Base-by-base conservation (phyloP, 2,113 vertebrate species). In the Pseudorasbora parva region DNA sequence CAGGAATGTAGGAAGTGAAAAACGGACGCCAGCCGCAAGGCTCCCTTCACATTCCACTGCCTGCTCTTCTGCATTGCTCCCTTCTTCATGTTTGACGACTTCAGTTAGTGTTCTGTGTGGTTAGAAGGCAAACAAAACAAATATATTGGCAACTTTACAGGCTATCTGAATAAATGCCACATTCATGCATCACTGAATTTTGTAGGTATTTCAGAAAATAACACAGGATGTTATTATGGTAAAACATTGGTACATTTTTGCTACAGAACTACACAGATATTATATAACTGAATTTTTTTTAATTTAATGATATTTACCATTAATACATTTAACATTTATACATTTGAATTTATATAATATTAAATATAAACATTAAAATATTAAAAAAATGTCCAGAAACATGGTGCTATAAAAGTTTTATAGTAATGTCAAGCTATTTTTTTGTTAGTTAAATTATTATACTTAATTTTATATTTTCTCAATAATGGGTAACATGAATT, bases 1-100 rank as follows among this genome's bases (percentile, higher is more conserved):
- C 93, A 93, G 54, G 88, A 93, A 45, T 91, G 92, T 86, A 97
- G 85, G 84, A 96, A 91, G 45, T 93, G 91, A 87, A 97, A 97
- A 47, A 94, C 41, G 47, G 91, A 83, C 33, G 96, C 92, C 54
- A 97, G 89, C 3, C 91, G 88, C 30, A 96, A 84, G 30, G 95
- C 93, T 23, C 89, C 92, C 45, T 89, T 90, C 64, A 97, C n/a
- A 89, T 97, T 93, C 86, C 97, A 96, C 87, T 95, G 96, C 47
- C 92, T 93, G 93, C 85, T 95, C 88, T 92, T 91, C 87, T 82
- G 95, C 96, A 96, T 96, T 90, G 83, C 89, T 66, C 86, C 82
- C 19, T 19, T 21, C 45, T 68, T 30, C 19, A 88, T 86, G 85
- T 51, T 81, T 71, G 84, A 76, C 19, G 17, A 21, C 33, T 51